Evolutionary conservation across 2,113 vertebrate genomes (phyloP).

Genomic region (Rhodinocichla rosea): DNA sequence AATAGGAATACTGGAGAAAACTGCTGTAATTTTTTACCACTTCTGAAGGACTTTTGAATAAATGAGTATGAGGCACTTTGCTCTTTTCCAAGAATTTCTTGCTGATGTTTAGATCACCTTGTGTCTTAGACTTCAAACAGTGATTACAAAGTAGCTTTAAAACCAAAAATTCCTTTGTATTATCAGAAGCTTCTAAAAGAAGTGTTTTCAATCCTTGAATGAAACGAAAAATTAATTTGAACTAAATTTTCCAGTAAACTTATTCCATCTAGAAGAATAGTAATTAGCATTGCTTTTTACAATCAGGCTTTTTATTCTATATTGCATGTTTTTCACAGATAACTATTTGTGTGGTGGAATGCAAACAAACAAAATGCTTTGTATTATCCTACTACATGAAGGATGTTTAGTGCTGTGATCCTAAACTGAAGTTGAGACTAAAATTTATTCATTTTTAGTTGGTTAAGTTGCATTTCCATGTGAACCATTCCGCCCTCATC

Average conservation of each 20-base stretch:
- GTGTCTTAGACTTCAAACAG: not conserved
- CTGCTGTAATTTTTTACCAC: not conserved
- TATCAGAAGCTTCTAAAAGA: not conserved
- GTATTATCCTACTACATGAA: not conserved
- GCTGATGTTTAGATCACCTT: not conserved
- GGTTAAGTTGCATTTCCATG: not conserved
- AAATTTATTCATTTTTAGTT: not conserved
- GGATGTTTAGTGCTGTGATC: not conserved
- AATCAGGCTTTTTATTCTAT: not conserved
- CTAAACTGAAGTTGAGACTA: not conserved
- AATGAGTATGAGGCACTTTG: not conserved
- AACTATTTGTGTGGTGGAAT: not conserved
- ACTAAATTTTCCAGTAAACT: not conserved
- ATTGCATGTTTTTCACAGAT: not conserved
- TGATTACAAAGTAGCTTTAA: not conserved
- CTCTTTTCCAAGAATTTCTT: not conserved
- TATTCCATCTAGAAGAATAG: not conserved
- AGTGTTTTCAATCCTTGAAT: not conserved
- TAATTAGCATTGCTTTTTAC: not conserved
- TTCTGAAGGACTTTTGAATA: not conserved
- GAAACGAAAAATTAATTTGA: not conserved
- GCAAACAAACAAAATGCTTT: not conserved
- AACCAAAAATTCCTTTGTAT: not conserved
- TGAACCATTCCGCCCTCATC: not conserved
- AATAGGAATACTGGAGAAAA: not conserved